A percentile compares a stretch with the other conserved stretches of the same genome.
phyloP scores from a whole-genome alignment of 2,113 vertebrate species.

The Proteles cristata region DNA sequence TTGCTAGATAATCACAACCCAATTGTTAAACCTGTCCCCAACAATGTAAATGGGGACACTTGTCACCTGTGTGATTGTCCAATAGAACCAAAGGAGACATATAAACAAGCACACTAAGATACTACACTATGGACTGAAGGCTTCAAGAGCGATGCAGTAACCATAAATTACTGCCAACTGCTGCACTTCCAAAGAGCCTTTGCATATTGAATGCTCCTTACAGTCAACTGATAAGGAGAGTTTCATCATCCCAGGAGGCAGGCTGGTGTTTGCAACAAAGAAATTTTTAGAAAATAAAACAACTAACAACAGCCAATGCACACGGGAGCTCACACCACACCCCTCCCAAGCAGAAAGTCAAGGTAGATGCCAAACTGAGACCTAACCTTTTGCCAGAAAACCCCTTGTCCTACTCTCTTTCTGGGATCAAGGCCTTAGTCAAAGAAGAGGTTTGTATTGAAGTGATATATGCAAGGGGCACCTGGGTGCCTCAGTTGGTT shows the following conservation, averaged over 20 bases:
- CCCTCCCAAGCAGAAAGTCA: not conserved
- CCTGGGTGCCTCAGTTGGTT: no score
- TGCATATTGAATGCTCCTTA: not conserved
- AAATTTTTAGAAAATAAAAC: conserved; percentile 29
- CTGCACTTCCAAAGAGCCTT: not conserved
- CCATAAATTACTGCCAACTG: not conserved
- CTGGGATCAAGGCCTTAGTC: not conserved
- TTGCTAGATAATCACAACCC: not conserved
- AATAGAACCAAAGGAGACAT: not conserved
- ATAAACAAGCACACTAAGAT: not conserved
- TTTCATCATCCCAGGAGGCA: not conserved
- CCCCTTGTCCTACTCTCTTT: not conserved
- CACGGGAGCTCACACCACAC: not conserved
- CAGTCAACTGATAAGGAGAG: not conserved
- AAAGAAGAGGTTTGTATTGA: not conserved
- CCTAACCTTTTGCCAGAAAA: not conserved
- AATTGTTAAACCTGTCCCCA: not conserved
- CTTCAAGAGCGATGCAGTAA: not conserved
- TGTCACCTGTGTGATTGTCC: not conserved
- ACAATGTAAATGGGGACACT: not conserved
- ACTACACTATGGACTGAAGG: not conserved
- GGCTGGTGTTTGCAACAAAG: not conserved
- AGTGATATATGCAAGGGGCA: not conserved
- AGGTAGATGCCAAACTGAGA: not conserved
- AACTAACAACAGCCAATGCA: not conserved